phyloP scores from a whole-genome alignment of 2,888 invertebrate species.

The Sarcophaga subvicina region DNA sequence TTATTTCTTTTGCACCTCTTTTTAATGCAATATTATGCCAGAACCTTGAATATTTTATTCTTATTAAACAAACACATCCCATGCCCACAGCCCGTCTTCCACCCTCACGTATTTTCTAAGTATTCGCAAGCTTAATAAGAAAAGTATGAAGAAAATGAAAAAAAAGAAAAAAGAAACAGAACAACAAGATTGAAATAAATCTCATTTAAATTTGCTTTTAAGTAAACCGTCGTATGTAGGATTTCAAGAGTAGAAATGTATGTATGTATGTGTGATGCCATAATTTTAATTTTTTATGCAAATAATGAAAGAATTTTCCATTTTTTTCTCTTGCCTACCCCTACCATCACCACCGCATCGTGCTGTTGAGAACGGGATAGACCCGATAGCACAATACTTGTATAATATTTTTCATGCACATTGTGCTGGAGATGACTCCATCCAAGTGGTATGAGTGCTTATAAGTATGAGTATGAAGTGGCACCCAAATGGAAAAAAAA shows the following conservation, averaged over 20 bases:
- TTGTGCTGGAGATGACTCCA: neutral
- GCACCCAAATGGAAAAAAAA: neutral
- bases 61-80: too few relatives aligned
- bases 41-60: constrained; percentile 32
- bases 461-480: neutral
- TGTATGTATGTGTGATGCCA: neutral
- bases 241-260: neutral
- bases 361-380: too few relatives aligned
- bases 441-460: neutral
- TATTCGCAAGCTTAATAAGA: constrained; percentile 36
- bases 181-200: constrained; percentile 35
- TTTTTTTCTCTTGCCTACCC: neutral
- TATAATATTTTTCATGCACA: neutral
- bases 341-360: too few relatives aligned
- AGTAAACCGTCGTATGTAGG: neutral
- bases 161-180: neutral
- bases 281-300: constrained; percentile 23
- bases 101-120: neutral
- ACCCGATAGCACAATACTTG: too few relatives aligned
- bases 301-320: constrained; percentile 18
- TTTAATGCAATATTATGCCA: neutral
- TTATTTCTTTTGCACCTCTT: too few relatives aligned
- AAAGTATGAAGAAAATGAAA: neutral
- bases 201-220: constrained; percentile 54
- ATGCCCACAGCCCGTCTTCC: too few relatives aligned